Percentiles rank a stretch among this genome's conserved stretches.
Evolutionary conservation across 1,140 invertebrate genomes (phyloP).

Genomic region (Coelopa frigida): DNA sequence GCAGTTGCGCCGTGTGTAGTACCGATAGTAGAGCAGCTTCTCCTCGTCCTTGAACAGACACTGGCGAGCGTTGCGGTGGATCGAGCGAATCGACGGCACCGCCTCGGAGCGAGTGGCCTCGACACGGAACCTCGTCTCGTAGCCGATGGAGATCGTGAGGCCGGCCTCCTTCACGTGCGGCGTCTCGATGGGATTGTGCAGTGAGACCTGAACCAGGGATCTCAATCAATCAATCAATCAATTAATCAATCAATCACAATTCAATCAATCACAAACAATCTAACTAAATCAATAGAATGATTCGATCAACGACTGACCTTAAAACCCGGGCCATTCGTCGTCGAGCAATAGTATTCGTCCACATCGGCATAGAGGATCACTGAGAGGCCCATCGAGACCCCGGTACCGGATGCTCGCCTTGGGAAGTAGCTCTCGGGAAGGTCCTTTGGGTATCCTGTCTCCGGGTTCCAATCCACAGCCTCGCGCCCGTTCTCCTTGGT

Average conservation of each 20-base stretch:
- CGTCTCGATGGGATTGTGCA: slow-evolving; percentile 66
- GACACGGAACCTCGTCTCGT: slow-evolving; percentile 59
- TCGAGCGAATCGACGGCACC: slow-evolving; percentile 48
- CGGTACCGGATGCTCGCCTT: slow-evolving; percentile 53
- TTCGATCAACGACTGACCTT: slow-evolving; percentile 44
- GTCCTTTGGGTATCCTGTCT: slow-evolving; percentile 55
- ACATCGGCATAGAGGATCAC: slow-evolving; percentile 61
- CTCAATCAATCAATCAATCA: not conserved
- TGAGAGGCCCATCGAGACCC: slow-evolving; percentile 60
- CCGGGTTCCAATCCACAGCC: slow-evolving; percentile 63
- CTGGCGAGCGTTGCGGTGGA: slow-evolving; percentile 56
- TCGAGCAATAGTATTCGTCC: slow-evolving; percentile 69
- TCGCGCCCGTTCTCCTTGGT: slow-evolving; percentile 10
- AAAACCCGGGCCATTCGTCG: slow-evolving; percentile 71
- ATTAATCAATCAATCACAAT: too few relatives aligned
- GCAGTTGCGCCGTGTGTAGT: slow-evolving; percentile 51
- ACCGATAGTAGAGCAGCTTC: slow-evolving; percentile 52
- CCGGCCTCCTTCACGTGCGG: slow-evolving; percentile 67
- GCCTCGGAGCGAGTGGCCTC: slow-evolving; percentile 57
- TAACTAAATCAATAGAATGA: not conserved
- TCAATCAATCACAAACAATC: not conserved
- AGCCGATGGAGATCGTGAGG: slow-evolving; percentile 57
- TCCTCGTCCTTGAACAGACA: slow-evolving; percentile 67
- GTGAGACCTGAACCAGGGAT: slow-evolving; percentile 32
- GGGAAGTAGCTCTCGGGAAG: slow-evolving; percentile 53